Conservation (phyloP, 2,888 invertebrate genomes). For the Acronicta psi region DNA sequence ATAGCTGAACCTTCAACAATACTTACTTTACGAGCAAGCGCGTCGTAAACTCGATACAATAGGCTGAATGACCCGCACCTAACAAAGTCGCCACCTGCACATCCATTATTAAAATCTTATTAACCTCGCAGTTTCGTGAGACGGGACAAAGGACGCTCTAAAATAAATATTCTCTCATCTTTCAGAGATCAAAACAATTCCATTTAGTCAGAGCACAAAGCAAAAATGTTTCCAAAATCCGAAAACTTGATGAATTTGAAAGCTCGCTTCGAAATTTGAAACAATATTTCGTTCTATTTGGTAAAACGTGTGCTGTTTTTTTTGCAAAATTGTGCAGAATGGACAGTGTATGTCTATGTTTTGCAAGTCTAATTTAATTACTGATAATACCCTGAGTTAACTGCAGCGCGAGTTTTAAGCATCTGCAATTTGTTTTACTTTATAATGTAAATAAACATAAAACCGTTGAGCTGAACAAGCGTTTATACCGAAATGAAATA, state of each 20-base stretch:
- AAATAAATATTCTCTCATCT: slow-evolving; percentile 57
- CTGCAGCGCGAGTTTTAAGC: slow-evolving; percentile 41
- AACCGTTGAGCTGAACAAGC: slow-evolving; percentile 9
- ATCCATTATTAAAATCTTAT: slow-evolving; percentile 77
- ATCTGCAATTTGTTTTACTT: slow-evolving; percentile 39
- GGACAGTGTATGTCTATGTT: slow-evolving; percentile 25
- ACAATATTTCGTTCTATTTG: slow-evolving; percentile 20
- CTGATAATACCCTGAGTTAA: slow-evolving; percentile 51
- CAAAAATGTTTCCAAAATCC: slow-evolving; percentile 30
- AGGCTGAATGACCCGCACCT: slow-evolving; percentile 30
- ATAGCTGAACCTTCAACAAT: slow-evolving; percentile 31
- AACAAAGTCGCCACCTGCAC: slow-evolving; percentile 62
- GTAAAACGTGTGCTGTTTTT: slow-evolving; percentile 12
- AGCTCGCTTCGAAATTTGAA: slow-evolving; percentile 29
- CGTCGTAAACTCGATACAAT: slow-evolving; percentile 47
- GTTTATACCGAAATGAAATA: slow-evolving; percentile 11
- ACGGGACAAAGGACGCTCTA: slow-evolving; percentile 53
- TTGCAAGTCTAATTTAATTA: slow-evolving; percentile 62
- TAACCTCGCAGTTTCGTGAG: slow-evolving; percentile 63
- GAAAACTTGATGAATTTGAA: slow-evolving; percentile 39
- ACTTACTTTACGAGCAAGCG: slow-evolving; percentile 39
- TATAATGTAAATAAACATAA: slow-evolving; percentile 31
- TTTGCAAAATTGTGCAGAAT: slow-evolving; percentile 1
- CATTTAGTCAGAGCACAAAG: slow-evolving; percentile 35
- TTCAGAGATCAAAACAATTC: slow-evolving; percentile 48